These are phyloP conservation scores for Ceyx melanurus DNA, from an alignment of 2,113 vertebrate species.

Conservation along the genomic window DNA sequence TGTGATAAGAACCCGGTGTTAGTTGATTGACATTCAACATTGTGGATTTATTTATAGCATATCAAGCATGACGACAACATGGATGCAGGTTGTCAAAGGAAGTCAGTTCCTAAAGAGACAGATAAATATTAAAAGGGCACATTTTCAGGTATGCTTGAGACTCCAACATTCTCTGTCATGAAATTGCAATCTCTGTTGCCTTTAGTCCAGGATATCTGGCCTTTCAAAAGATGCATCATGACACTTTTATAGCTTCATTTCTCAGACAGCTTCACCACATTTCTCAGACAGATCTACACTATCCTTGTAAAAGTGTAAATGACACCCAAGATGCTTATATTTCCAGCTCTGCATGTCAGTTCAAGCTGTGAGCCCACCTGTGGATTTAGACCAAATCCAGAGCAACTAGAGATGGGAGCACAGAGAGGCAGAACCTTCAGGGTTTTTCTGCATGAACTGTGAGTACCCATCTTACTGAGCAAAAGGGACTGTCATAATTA, in stretches of 20 bases:
- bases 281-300: background rate
- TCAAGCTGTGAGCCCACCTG: background rate
- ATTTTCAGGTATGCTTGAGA: background rate
- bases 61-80: background rate
- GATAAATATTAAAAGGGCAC: background rate
- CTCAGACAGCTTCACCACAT: background rate
- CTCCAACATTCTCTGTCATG: background rate
- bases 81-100: background rate
- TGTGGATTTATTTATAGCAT: background rate
- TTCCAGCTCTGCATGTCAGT: background rate
- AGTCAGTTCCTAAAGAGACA: background rate
- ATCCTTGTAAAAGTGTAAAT: background rate
- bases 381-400: background rate
- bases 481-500: background rate
- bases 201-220: background rate
- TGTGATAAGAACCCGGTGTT: slow-evolving; percentile 1
- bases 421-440: background rate
- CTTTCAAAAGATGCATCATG: background rate
- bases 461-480: background rate
- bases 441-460: background rate
- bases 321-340: too few relatives aligned
- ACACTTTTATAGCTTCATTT: background rate
- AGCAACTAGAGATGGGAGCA: background rate
- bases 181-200: background rate
- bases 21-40: background rate